phyloP scores from a whole-genome alignment of 2,888 invertebrate species.

The Metellina segmentata region DNA sequence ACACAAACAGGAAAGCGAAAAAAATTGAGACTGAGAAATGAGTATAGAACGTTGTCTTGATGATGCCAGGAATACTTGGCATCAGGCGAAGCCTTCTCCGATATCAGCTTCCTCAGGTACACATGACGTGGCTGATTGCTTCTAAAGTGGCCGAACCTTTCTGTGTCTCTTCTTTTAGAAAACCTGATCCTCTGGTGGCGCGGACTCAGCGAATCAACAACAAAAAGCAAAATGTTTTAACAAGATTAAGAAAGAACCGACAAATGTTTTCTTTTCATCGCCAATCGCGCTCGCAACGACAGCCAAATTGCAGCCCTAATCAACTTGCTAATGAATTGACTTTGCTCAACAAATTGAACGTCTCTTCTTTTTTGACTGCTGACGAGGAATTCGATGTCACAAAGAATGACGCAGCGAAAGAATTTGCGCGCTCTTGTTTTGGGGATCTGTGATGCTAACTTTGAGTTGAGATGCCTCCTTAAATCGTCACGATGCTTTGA shows the following conservation, averaged over 20 bases:
- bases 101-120: slow-evolving; percentile 58
- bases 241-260: slow-evolving; percentile 18
- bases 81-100: slow-evolving; percentile 38
- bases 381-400: not conserved
- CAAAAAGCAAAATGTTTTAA: slow-evolving; percentile 25
- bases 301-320: slow-evolving; percentile 49
- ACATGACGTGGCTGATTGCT: slow-evolving; percentile 66
- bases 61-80: slow-evolving; percentile 69
- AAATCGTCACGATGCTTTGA: too few relatives aligned
- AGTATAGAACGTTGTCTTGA: slow-evolving; percentile 50
- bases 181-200: slow-evolving; percentile 44
- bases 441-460: too few relatives aligned
- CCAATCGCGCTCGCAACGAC: slow-evolving; percentile 44
- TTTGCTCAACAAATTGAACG: not conserved
- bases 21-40: slow-evolving; percentile 58
- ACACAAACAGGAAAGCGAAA: slow-evolving; percentile 12
- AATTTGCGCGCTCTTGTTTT: too few relatives aligned
- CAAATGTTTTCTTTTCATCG: slow-evolving; percentile 48
- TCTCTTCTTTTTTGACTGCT: not conserved
- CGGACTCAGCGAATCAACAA: slow-evolving; percentile 29
- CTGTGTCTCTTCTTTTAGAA: slow-evolving; percentile 10
- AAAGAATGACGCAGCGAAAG: not conserved
- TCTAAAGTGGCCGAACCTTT: slow-evolving; percentile 66
- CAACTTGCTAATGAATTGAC: slow-evolving; percentile 35
- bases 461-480: too few relatives aligned